Base-by-base conservation (phyloP, 2,888 invertebrate species). In the Philopedon plagiatum region DNA sequence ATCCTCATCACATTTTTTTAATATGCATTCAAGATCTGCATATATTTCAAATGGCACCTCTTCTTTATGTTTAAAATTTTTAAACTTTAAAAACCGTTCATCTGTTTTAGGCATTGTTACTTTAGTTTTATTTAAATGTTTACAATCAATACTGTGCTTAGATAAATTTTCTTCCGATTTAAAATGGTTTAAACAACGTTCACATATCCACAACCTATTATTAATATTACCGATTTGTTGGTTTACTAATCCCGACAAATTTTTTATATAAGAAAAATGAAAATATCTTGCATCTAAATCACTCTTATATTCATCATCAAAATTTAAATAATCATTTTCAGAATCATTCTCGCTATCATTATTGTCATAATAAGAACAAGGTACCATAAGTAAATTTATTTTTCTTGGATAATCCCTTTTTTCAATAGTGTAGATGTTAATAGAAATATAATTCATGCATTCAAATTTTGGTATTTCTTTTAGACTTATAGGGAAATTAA, bases 51-150 rank as follows among this genome's bases (percentile, higher is more conserved):
- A 57, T 1, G 57, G 57, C 2, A 37, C 57, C 8, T 19, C 3
- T 34, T 57, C 34, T 9, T 57, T 57, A 8, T 57, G 34, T 41
- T 60, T 41, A 60, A 60, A 60, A 23, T 60, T 60, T 60, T 37
- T 60, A 41, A 41, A 60, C 13, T 41, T 39, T 15, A 58, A 13
- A 34, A 64, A 1, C 1, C 19, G 44, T 46, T 57, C 8, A 58
- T 51, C 18, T 11, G 4, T 9, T 23, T 9, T 51, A 11, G 49
- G 51, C 18, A 46, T 21, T 29, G 2, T 32, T 18, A 63, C 34
- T 15, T 39, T 46, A 32, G 18, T 11, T 15, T 11, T 32, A 29
- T 46, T 26, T 32, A 49, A 34, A 13, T 37, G 18, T 39, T 60
- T 39, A 23, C 60, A 39, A 11, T 60, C 60, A 7, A 37, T 9